Conservation (phyloP, 2,113 vertebrate genomes). For the Chaetorhynchus papuensis region DNA sequence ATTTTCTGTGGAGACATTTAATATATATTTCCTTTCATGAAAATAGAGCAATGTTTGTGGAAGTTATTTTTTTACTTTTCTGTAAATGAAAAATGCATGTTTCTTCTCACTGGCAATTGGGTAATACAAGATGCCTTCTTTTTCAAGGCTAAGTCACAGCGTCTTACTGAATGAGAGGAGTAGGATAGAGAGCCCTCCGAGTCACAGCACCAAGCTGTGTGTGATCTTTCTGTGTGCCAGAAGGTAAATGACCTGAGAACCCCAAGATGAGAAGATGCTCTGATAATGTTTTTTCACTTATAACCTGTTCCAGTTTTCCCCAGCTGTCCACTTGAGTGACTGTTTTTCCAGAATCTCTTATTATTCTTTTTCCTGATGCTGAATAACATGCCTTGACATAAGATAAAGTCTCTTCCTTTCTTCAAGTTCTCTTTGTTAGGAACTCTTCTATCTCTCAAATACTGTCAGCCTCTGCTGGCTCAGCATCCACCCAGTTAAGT, state of each 20-base stretch:
- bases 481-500: background rate
- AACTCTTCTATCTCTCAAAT: background rate
- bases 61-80: background rate
- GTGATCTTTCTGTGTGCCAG: background rate
- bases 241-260: background rate
- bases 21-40: background rate
- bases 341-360: background rate
- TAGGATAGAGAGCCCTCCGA: background rate
- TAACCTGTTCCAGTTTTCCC: background rate
- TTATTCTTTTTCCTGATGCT: background rate
- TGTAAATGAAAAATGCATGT: background rate
- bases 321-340: background rate
- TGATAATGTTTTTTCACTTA: background rate
- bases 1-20: background rate
- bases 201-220: accelerated
- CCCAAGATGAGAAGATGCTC: background rate
- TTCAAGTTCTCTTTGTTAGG: background rate
- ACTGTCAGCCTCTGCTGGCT: background rate
- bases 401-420: background rate
- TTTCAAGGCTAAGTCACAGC: background rate
- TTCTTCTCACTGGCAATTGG: background rate
- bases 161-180: background rate
- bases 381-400: background rate
- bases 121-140: background rate
- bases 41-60: background rate